Evolutionary conservation across 2,888 invertebrate species (phyloP), one percentile per base, ranked within the genome.

Genomic region (Tholera decimalis): DNA sequence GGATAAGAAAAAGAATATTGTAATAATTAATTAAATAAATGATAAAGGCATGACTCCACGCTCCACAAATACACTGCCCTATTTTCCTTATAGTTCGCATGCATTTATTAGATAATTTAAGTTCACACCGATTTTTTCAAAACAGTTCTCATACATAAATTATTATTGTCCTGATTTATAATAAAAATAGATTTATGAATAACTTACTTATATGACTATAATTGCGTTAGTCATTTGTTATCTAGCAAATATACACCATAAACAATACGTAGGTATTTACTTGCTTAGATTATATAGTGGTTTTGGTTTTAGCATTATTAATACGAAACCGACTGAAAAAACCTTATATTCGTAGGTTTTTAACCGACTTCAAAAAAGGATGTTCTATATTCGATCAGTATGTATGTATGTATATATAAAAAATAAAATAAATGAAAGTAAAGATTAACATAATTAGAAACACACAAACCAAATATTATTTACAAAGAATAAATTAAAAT

Each of bases 171-270:
- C 65, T 30, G 44, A 41, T 65, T 64, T 77, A 77, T 59, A 56
- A 49, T 59, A n/a, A n/a, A n/a, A n/a, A n/a, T 46, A 65, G 53
- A 28, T 54, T 60, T 37, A 39, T 78, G 53, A 78, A 60, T 78
- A 56, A 74, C 44, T 13, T 7, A 9, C 50, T 54, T 30, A 2
- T 41, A 28, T 73, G n/a, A 18, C 9, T 57, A 28, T 53, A 35
- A 44, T 64, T 30, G 20, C 0, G 8, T 78, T 73, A 59, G 55
- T 77, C 73, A 73, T 55, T 47, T 5, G 0, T 43, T 63, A 58
- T 61, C 57, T 46, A 0, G 13, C 28, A 30, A 30, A 63, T 59
- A 64, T 55, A 18, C 11, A n/a, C 13, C 5, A 2, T 30, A 22
- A 69, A 58, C 9, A 28, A 35, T 41, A 26, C 0, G 35, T 51